These are phyloP conservation scores for Epinephelus awoara DNA, from an alignment of 2,797 vertebrate species.

Conservation along the genomic window DNA sequence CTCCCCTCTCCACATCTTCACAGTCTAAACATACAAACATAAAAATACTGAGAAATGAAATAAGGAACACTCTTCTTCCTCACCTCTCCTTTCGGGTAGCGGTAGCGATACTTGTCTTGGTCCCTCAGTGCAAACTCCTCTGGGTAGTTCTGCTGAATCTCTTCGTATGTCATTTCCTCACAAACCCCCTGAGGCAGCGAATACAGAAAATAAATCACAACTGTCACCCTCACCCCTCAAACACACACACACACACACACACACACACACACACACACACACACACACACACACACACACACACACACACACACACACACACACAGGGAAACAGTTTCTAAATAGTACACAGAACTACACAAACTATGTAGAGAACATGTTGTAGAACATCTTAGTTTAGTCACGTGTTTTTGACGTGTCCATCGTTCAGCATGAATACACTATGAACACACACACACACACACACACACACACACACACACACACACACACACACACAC, in stretches of 20 bases:
- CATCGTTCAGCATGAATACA: neutral
- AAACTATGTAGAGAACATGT: too few species aligned
- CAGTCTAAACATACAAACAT: too few species aligned
- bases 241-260: neutral
- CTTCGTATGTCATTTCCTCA: conserved; percentile 94
- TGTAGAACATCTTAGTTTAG: too few species aligned
- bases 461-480: too few species aligned
- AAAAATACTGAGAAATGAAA: too few species aligned
- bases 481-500: too few species aligned
- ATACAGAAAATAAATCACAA: neutral
- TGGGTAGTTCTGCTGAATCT: conserved; percentile 91
- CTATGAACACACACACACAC: too few species aligned
- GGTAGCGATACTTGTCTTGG: conserved; percentile 95
- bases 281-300: too few species aligned
- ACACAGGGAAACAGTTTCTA: neutral
- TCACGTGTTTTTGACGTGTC: too few species aligned
- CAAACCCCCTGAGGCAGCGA: conserved; percentile 87
- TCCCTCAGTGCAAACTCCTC: conserved; percentile 94
- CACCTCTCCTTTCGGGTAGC: conserved; percentile 96
- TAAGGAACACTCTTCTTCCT: conserved; percentile 23
- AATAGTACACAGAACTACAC: neutral
- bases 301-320: too few species aligned
- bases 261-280: neutral
- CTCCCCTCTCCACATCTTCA: too few species aligned
- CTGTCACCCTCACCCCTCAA: too few species aligned